Conservation (phyloP, 2,113 vertebrate species). For the Silurus glanis region DNA sequence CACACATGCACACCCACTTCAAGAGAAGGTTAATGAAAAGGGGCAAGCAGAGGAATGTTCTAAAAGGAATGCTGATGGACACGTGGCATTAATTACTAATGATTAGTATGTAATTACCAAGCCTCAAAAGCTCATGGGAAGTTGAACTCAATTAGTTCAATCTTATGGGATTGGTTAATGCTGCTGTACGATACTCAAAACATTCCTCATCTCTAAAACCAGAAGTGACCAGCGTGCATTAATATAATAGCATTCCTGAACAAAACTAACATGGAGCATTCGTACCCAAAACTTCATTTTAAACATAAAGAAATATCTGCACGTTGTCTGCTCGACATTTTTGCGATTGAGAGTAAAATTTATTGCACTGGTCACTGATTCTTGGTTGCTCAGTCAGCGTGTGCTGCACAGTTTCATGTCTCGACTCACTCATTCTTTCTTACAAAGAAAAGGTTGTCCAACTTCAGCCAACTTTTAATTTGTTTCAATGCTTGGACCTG, state of each 20-base stretch:
- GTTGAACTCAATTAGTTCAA: slow-evolving; percentile 4
- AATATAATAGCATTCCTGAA: not conserved
- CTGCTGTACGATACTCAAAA: not conserved
- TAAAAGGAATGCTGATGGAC: slow-evolving; percentile 11
- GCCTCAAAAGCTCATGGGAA: not conserved
- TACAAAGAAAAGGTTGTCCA: slow-evolving; percentile 7
- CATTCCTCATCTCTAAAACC: not conserved
- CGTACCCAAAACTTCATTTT: not conserved
- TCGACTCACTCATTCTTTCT: slow-evolving; percentile 28
- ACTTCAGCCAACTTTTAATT: slow-evolving; percentile 16
- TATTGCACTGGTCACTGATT: not conserved
- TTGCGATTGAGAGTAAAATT: not conserved
- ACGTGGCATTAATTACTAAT: slow-evolving; percentile 19
- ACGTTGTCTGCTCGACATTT: not conserved
- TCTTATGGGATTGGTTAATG: not conserved
- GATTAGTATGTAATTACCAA: slow-evolving; percentile 2
- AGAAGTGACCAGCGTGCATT: not conserved
- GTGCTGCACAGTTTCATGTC: not conserved
- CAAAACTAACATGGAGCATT: not conserved
- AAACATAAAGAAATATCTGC: not conserved
- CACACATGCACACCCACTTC: not conserved
- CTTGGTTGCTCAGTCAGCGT: slow-evolving; percentile 20
- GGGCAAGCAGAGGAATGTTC: not conserved
- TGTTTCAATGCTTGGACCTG: not conserved
- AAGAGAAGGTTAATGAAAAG: slow-evolving; percentile 15